These are phyloP conservation scores for Argyra leucocephala DNA, from an alignment of 2,888 invertebrate genomes.

Conservation along the genomic window DNA sequence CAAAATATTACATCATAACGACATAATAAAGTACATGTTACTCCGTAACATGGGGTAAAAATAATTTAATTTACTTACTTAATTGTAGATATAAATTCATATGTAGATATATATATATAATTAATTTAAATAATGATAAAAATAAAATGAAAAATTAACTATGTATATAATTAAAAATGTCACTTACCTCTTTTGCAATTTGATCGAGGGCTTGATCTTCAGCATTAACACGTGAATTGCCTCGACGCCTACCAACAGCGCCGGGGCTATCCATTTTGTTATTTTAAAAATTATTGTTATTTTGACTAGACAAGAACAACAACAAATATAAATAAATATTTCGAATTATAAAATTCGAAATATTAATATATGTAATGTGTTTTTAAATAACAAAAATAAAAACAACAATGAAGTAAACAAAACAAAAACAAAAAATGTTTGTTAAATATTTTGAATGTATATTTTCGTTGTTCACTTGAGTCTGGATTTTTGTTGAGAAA, in stretches of 20 bases:
- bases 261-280: conserved; percentile 39
- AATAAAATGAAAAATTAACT: conserved; percentile 4
- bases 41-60: no score
- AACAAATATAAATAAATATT: background rate
- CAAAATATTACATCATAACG: no score
- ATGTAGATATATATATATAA: no score
- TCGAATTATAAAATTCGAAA: background rate
- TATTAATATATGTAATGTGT: no score
- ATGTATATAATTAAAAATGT: background rate
- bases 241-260: conserved; percentile 59
- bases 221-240: conserved; percentile 74
- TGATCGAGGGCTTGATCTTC: conserved; percentile 96
- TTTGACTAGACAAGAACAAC: background rate
- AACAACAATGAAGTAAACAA: background rate
- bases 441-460: no score
- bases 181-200: conserved; percentile 88
- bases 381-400: background rate
- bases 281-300: background rate
- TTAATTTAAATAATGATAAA: no score
- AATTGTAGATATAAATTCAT: no score
- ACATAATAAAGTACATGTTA: no score
- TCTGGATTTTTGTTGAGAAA: no score
- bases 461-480: no score
- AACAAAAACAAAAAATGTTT: background rate
- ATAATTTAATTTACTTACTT: no score